Percentiles rank a stretch among this genome's conserved stretches.
phyloP scores from a whole-genome alignment of 92 coral and sea anemone genomes.

The Desmophyllum pertusum region DNA sequence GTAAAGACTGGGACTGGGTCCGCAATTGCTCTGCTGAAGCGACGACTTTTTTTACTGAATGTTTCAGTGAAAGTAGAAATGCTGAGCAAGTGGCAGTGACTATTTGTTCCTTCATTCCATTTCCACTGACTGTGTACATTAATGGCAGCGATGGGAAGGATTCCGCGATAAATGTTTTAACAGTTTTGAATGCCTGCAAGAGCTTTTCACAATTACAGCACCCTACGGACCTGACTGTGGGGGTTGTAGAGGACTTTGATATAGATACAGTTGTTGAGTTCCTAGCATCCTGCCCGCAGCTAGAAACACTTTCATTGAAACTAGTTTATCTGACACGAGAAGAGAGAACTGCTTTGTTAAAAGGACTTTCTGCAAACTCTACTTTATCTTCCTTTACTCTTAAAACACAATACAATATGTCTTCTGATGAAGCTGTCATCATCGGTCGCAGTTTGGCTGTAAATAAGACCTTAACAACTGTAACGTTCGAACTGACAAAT shows the following conservation, averaged over 20 bases:
- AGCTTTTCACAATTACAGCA: neutral
- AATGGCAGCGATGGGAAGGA: fast-evolving
- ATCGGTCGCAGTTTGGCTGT: neutral
- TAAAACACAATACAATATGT: fast-evolving
- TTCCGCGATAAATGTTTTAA: too few species aligned
- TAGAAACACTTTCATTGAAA: neutral
- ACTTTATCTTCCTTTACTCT: neutral
- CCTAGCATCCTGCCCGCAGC: neutral
- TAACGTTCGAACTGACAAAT: neutral
- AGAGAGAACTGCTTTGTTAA: neutral
- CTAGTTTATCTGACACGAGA: fast-evolving
- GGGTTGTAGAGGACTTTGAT: fast-evolving
- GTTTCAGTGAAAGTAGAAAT: slow-evolving; percentile 24
- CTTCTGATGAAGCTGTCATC: neutral
- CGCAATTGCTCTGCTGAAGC: neutral
- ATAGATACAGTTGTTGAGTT: neutral
- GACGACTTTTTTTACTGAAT: neutral
- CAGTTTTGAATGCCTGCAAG: neutral
- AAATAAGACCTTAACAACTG: neutral
- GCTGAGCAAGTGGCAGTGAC: slow-evolving; percentile 10
- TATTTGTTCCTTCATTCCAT: slow-evolving; percentile 1
- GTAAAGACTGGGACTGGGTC: neutral
- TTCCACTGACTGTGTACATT: neutral
- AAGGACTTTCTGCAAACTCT: neutral
- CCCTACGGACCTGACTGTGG: neutral